Percentiles rank a stretch among this genome's conserved stretches.
Evolutionary conservation across 2,113 vertebrate species (phyloP).

Genomic region (Porphyrio hochstetteri): DNA sequence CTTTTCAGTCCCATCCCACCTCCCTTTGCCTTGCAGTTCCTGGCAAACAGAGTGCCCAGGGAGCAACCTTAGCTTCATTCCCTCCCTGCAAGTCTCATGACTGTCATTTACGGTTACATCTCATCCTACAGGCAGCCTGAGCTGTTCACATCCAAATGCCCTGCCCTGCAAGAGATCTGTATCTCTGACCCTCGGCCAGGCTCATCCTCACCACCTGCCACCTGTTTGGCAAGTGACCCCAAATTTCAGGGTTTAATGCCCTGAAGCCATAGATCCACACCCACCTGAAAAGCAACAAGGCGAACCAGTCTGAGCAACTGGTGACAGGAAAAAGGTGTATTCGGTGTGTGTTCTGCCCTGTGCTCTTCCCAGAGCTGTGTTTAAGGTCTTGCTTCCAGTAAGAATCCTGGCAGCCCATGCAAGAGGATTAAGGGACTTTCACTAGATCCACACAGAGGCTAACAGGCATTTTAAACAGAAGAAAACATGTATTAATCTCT

Average conservation of each 20-base stretch:
- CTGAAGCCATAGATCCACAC: background rate
- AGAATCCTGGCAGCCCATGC: background rate
- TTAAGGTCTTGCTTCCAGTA: background rate
- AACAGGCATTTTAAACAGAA: background rate
- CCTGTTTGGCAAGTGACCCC: background rate
- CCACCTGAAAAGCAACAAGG: background rate
- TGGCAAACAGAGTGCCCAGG: background rate
- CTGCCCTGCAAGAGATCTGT: background rate
- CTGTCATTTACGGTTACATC: background rate
- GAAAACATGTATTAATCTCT: background rate
- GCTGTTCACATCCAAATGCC: background rate
- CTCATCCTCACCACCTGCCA: background rate
- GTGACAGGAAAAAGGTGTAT: background rate
- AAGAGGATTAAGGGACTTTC: background rate
- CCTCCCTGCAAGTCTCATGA: background rate
- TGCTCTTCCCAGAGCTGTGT: background rate
- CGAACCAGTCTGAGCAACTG: constrained; percentile 11
- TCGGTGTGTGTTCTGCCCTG: background rate
- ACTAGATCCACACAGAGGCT: background rate
- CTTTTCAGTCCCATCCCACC: background rate
- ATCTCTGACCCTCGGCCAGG: background rate
- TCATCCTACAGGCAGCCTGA: background rate
- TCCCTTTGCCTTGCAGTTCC: background rate
- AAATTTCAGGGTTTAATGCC: background rate
- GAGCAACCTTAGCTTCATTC: background rate